Base-by-base conservation (phyloP, 53 echinoderm and acorn worm genomes). In the Glandiceps talaboti region DNA sequence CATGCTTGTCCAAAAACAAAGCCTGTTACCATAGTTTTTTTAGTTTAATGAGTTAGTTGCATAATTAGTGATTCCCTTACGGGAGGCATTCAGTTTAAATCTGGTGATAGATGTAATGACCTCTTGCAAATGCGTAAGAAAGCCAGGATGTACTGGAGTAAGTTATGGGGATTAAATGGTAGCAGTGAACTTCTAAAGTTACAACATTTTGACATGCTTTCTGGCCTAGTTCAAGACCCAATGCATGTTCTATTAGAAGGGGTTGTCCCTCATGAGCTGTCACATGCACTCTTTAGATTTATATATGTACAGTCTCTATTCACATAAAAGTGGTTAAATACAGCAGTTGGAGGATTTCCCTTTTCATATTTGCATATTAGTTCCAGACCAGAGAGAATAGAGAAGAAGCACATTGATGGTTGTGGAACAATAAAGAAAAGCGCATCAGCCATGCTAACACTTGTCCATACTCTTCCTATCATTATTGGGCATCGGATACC, bases 201-300 rank as follows among this genome's bases (percentile, higher is more conserved):
- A 64, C 1, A 26, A 30, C 81, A 79, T 31, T 91, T 91, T 77
- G 32, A 20, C 31, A 1, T 91, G 27, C 85, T 87, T 29, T 81
- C 74, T 26, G 86, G 73, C 28, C 73, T 91, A 0, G 88, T 91
- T 0, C 91, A 91, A 78, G 91, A 88, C 76, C 27, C 86, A 27
- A 88, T 91, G 91, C 91, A 91, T 76, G 0, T 91, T 28, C 79
- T 91, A 30, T 30, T 91, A 10, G 91, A 91, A 76, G 86, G 88
- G 12, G 33, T 88, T 30, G 81, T 91, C 1, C 91, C 88, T 32
- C 79, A 83, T 84, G 91, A 91, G 76, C 31, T 91, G 79, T 87
- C 89, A 25, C 45, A 74, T 26, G 81, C 87, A 83, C 84, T 91
- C 27, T 79, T 80, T 33, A 77, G 82, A 1, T 91, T 81, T 30